A percentile compares a stretch with the other conserved stretches of the same genome.
These are phyloP conservation scores for Numenius arquata DNA, from an alignment of 2,113 vertebrate genomes.

Conservation along the genomic window DNA sequence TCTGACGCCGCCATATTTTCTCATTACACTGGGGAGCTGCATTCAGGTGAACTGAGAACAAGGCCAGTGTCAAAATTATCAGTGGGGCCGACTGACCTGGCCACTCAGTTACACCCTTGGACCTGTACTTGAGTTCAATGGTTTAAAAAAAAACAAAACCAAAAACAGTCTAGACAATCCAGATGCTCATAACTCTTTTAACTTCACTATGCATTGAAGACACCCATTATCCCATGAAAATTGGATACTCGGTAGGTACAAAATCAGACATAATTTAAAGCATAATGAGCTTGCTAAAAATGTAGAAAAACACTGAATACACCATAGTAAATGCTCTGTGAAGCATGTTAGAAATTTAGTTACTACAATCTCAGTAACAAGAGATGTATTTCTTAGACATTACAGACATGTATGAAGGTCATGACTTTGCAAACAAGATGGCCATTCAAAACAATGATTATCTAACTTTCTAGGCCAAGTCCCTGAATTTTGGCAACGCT, in stretches of 20 bases:
- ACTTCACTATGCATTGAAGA: neutral
- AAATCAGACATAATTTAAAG: neutral
- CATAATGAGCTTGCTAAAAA: neutral
- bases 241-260: neutral
- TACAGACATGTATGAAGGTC: neutral
- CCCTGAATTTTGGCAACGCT: neutral
- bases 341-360: neutral
- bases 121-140: neutral
- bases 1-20: neutral
- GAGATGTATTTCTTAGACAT: neutral
- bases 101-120: neutral
- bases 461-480: neutral
- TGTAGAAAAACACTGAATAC: neutral
- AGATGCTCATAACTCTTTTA: neutral
- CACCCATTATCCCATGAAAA: neutral
- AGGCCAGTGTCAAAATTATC: neutral
- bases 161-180: neutral
- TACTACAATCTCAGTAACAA: neutral
- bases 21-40: neutral
- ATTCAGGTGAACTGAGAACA: neutral
- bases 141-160: neutral
- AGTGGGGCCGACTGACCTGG: neutral
- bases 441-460: neutral
- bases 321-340: neutral
- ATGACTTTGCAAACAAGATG: neutral